A percentile compares a stretch with the other conserved stretches of the same genome.
Evolutionary conservation across 2,113 vertebrate genomes (phyloP).

Genomic region (Siniperca knerii): DNA sequence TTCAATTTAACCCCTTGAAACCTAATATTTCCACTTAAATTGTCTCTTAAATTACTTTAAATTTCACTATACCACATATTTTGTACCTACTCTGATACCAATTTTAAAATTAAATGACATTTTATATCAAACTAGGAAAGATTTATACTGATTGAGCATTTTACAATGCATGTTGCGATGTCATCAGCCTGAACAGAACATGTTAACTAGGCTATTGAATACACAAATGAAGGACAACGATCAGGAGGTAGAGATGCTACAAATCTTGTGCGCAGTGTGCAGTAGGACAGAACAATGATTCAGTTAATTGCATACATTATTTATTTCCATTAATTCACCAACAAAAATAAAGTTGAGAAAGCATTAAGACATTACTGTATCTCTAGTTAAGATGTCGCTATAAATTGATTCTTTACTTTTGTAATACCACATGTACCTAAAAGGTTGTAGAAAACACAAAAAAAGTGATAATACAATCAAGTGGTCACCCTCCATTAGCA

Average conservation of each 20-base stretch:
- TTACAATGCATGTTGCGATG: not conserved
- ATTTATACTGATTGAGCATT: not conserved
- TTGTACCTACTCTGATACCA: not conserved
- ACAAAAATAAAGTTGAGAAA: constrained; percentile 12
- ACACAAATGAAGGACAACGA: not conserved
- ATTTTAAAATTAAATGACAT: not conserved
- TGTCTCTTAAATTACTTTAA: not conserved
- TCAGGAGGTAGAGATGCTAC: not conserved
- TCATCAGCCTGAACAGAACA: not conserved
- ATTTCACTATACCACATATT: not conserved
- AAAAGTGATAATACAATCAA: not conserved
- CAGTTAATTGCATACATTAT: constrained; percentile 21
- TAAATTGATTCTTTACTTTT: not conserved
- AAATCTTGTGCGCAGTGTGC: not conserved
- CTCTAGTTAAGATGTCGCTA: not conserved
- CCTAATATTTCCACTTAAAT: not conserved
- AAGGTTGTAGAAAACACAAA: constrained; percentile 21
- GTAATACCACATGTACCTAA: not conserved
- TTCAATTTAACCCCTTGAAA: not conserved
- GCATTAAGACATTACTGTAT: not conserved
- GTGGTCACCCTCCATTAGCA: not conserved
- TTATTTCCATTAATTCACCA: constrained; percentile 42
- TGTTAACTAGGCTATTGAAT: not conserved
- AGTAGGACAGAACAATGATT: constrained; percentile 13
- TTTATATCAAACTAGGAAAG: not conserved